A percentile compares a stretch with the other conserved stretches of the same genome.
Conservation (phyloP, 2,113 vertebrate genomes). For the Asarcornis scutulata region DNA sequence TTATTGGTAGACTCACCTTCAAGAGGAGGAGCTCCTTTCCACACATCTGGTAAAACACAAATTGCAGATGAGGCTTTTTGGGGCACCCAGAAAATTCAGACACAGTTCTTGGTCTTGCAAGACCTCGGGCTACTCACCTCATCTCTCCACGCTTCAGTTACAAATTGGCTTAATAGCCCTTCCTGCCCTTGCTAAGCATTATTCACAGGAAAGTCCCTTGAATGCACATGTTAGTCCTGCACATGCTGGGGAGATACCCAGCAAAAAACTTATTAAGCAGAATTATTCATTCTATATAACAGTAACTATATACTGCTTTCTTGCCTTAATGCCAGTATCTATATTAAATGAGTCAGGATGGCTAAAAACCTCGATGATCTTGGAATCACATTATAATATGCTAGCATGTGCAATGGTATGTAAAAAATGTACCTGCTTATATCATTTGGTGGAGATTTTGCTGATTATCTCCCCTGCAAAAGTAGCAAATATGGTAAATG, state of each 20-base stretch:
- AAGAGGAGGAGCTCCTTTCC: not conserved
- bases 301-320: not conserved
- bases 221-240: not conserved
- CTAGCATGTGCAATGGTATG: not conserved
- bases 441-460: not conserved
- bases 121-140: not conserved
- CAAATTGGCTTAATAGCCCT: not conserved
- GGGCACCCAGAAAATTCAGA: not conserved
- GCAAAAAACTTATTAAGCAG: not conserved
- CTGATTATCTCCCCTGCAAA: not conserved
- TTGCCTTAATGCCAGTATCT: not conserved
- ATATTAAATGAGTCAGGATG: not conserved
- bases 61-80: not conserved
- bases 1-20: not conserved
- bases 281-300: not conserved
- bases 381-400: not conserved
- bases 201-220: not conserved
- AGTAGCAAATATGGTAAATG: not conserved
- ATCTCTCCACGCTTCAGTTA: fast-evolving
- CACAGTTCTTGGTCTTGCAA: not conserved
- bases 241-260: not conserved
- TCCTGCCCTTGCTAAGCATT: not conserved
- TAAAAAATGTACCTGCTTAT: not conserved
- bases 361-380: not conserved
- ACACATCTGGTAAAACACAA: not conserved